phyloP scores from a whole-genome alignment of 2,113 vertebrate species.

The Ophiodon elongatus region DNA sequence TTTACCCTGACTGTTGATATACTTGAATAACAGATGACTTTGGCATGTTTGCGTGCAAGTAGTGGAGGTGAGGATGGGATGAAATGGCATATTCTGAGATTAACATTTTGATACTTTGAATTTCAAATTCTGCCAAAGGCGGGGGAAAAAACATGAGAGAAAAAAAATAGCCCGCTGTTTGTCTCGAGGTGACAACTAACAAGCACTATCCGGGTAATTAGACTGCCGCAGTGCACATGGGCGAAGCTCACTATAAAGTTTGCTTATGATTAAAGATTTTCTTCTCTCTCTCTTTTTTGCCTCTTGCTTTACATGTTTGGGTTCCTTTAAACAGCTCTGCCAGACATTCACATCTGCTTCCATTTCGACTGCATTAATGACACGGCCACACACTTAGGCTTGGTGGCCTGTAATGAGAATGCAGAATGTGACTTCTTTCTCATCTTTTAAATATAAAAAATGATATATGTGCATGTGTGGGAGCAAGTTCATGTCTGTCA shows the following conservation, averaged over 20 bases:
- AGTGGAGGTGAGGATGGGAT: slow-evolving; percentile 3
- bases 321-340: slow-evolving; percentile 43
- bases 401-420: slow-evolving; percentile 49
- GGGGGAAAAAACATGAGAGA: slow-evolving; percentile 13
- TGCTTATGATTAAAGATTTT: slow-evolving; percentile 68
- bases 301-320: slow-evolving; percentile 19
- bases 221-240: slow-evolving; percentile 60
- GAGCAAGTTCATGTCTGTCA: slow-evolving; percentile 23
- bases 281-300: slow-evolving; percentile 15
- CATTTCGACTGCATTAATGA: slow-evolving; percentile 58
- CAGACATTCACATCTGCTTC: slow-evolving; percentile 52
- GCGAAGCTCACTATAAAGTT: slow-evolving; percentile 61
- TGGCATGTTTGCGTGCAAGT: slow-evolving; percentile 20
- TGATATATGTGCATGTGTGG: neutral
- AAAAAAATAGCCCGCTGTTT: slow-evolving; percentile 65
- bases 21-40: slow-evolving; percentile 36
- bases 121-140: slow-evolving; percentile 69
- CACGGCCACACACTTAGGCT: slow-evolving; percentile 41
- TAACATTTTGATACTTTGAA: slow-evolving; percentile 68
- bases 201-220: slow-evolving; percentile 79
- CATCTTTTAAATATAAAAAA: slow-evolving; percentile 51
- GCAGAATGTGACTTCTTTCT: slow-evolving; percentile 53
- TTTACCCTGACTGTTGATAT: slow-evolving; percentile 27
- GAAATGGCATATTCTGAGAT: slow-evolving; percentile 47
- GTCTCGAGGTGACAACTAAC: slow-evolving; percentile 81